A percentile compares a stretch with the other conserved stretches of the same genome.
Evolutionary conservation across 2,113 vertebrate genomes (phyloP).

Genomic region (Cololabis saira): DNA sequence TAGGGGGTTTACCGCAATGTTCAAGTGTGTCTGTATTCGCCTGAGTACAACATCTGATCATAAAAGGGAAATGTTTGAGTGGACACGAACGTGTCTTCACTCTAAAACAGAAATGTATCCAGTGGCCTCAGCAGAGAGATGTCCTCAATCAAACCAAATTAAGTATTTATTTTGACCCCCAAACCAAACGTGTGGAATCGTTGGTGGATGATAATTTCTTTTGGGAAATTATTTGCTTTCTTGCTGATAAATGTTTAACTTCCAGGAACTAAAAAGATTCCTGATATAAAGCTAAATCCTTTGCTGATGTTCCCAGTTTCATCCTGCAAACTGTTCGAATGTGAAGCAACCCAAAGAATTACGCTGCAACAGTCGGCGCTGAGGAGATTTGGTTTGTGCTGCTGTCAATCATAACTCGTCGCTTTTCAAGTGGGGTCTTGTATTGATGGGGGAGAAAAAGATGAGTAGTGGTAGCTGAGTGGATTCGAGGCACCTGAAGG

Average conservation of each 20-base stretch:
- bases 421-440: too few relatives aligned
- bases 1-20: conserved; percentile 53
- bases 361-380: too few relatives aligned
- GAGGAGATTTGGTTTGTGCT: too few relatives aligned
- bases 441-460: too few relatives aligned
- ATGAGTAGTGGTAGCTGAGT: too few relatives aligned
- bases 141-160: conserved; percentile 64
- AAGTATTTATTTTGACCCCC: conserved; percentile 63
- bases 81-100: conserved; percentile 30
- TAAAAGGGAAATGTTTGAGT: conserved; percentile 74
- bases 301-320: too few relatives aligned
- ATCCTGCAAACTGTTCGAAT: too few relatives aligned
- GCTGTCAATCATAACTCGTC: too few relatives aligned
- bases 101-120: conserved; percentile 27
- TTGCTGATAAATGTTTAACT: background rate
- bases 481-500: too few relatives aligned
- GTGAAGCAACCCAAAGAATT: too few relatives aligned
- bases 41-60: conserved; percentile 61
- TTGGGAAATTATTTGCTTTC: conserved; percentile 17
- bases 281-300: too few relatives aligned
- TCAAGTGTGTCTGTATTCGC: conserved; percentile 28
- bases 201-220: conserved; percentile 11
- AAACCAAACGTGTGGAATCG: conserved; percentile 36
- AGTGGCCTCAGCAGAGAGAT: conserved; percentile 10
- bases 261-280: too few relatives aligned